Base-by-base conservation (phyloP, 2,888 invertebrate genomes). In the Lithophane semibrunnea region DNA sequence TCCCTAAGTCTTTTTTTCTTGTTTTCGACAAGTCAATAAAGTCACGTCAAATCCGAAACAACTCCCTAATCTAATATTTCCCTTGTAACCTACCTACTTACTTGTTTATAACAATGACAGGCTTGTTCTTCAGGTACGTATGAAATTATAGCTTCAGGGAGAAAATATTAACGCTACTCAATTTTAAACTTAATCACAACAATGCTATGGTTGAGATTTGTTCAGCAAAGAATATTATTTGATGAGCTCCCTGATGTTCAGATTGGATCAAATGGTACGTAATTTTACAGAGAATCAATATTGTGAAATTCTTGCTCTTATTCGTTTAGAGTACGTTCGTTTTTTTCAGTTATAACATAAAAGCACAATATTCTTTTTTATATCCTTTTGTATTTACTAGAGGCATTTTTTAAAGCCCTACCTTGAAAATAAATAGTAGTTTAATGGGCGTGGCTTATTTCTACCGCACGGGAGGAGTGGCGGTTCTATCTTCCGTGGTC, bases 81-180 rank as follows among this genome's bases (percentile, higher is more conserved):
- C 71, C 54, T 66, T 77, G 70, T 83, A 75, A 80, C 75, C 60
- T 63, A 75, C 69, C 70, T 76, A 78, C 68, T 82, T 70, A 73
- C 63, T 71, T 72, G 73, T 77, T 79, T 75, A 71, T 84, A 86
- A 82, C 77, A 84, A 80, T 86, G 85, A 84, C 85, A 84, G 71
- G 13, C 76, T 80, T 75, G 73, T 86, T 79, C 75, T 66, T 71
- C 29, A 78, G 54, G 66, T 78, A 75, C 72, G 63, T 73, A 76
- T 74, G 64, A 79, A 86, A 80, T 80, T 75, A 84, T 86, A 76
- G 82, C 86, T 82, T 63, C 61, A 60, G 74, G 86, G 71, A 21
- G 44, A 37, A 73, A 64, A 18, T 0, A 47, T 4, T n/a, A 13
- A 12, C 47, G 61, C 18, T 66, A 44, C 9, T 69, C 54, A 56